These are phyloP conservation scores for Gari tellinella DNA, from an alignment of 2,888 invertebrate species.

Conservation along the genomic window DNA sequence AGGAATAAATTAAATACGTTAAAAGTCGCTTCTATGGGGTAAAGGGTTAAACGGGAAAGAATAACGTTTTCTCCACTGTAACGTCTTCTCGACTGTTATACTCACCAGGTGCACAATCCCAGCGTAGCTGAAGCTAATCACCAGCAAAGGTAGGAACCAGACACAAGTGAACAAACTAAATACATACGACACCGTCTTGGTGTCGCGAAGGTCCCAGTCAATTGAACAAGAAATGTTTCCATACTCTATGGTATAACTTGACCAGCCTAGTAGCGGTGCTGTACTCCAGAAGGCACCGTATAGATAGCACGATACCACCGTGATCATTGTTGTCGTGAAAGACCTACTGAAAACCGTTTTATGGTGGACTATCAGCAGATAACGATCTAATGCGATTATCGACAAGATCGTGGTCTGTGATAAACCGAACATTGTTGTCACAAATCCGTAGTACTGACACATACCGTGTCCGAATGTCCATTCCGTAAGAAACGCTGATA, in stretches of 20 bases:
- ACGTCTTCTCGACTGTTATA: too few species aligned
- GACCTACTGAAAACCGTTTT: slow-evolving; percentile 16
- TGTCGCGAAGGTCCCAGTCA: slow-evolving; percentile 28
- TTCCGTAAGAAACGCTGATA: slow-evolving; percentile 19
- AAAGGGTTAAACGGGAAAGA: too few species aligned
- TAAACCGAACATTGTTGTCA: slow-evolving; percentile 32
- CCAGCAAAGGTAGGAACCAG: slow-evolving; percentile 40
- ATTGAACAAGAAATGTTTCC: slow-evolving; percentile 39
- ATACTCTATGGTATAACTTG: slow-evolving; percentile 24
- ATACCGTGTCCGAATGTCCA: slow-evolving; percentile 37
- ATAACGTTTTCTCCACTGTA: too few species aligned
- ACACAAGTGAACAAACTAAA: slow-evolving; percentile 30
- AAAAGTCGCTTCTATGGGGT: too few species aligned
- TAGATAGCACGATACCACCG: slow-evolving; percentile 25
- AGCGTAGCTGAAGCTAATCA: slow-evolving; percentile 36
- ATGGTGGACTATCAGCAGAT: slow-evolving; percentile 31
- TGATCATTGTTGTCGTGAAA: neutral
- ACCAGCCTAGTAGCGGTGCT: slow-evolving; percentile 45
- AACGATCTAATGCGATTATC: slow-evolving; percentile 38
- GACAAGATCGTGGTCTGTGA: slow-evolving; percentile 39
- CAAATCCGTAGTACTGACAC: slow-evolving; percentile 40
- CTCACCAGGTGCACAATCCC: slow-evolving; percentile 41
- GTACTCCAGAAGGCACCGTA: slow-evolving; percentile 31
- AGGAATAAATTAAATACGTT: too few species aligned
- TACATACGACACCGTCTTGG: slow-evolving; percentile 21